Evolutionary conservation across 2,797 vertebrate genomes (phyloP).

Genomic region (Champsocephalus esox): DNA sequence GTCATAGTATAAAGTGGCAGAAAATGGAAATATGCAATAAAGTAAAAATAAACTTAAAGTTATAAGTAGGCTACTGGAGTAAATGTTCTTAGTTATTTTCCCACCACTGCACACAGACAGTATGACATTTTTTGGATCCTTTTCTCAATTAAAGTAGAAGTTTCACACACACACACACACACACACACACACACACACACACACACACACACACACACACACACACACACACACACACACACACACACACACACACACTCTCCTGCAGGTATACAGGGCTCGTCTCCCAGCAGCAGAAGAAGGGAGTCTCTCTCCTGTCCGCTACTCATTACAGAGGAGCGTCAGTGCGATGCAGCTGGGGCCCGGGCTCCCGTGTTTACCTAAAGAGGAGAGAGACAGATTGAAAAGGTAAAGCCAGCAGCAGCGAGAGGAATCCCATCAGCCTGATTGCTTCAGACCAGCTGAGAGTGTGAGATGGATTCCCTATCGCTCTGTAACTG

Average conservation of each 20-base stretch:
- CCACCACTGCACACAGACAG: too few relatives aligned
- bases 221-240: neutral
- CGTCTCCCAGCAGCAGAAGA: conserved; percentile 10
- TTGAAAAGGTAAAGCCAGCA: conserved; percentile 75
- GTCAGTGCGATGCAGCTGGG: conserved; percentile 55
- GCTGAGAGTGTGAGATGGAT: conserved; percentile 69
- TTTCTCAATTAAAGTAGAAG: too few relatives aligned
- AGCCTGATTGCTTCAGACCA: conserved; percentile 71
- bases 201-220: neutral
- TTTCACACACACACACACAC: neutral
- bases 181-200: neutral
- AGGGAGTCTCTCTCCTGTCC: conserved; percentile 29
- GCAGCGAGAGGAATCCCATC: conserved; percentile 66
- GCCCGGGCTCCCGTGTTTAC: conserved; percentile 62
- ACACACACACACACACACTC: neutral
- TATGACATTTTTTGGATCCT: too few relatives aligned
- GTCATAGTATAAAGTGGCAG: too few relatives aligned
- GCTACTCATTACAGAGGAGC: conserved; percentile 53
- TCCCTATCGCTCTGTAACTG: conserved; percentile 45
- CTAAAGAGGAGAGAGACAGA: conserved; percentile 66
- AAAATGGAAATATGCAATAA: too few relatives aligned
- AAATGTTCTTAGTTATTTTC: too few relatives aligned
- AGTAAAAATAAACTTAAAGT: too few relatives aligned
- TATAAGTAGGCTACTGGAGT: too few relatives aligned
- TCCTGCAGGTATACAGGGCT: conserved; percentile 20